These are phyloP conservation scores for Arctopsyche grandis DNA, from an alignment of 1,140 invertebrate species.

Conservation along the genomic window DNA sequence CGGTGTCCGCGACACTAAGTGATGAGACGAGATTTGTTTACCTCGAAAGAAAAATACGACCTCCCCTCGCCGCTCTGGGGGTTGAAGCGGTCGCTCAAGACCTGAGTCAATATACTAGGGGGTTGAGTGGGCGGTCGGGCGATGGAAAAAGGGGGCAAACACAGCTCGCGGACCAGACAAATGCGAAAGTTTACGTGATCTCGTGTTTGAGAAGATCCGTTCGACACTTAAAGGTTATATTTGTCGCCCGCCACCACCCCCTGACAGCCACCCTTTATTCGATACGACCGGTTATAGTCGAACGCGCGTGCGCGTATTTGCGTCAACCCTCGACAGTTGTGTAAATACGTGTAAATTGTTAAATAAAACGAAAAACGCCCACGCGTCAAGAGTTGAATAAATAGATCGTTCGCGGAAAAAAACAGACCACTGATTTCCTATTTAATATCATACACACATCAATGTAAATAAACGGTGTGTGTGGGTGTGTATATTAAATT, in stretches of 20 bases:
- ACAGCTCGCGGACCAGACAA: slow-evolving; percentile 25
- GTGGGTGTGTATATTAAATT: too few relatives aligned
- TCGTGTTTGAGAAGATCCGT: slow-evolving; percentile 30
- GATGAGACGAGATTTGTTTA: slow-evolving; percentile 55
- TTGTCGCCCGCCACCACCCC: neutral
- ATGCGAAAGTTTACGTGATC: slow-evolving; percentile 41
- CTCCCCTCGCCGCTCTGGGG: neutral
- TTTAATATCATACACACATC: too few relatives aligned
- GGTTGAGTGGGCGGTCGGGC: neutral
- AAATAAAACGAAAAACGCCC: too few relatives aligned
- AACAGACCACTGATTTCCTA: too few relatives aligned
- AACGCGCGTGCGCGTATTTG: slow-evolving; percentile 2
- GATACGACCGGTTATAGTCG: neutral
- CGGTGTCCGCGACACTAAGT: slow-evolving; percentile 46
- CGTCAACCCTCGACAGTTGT: too few relatives aligned
- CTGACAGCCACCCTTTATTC: neutral
- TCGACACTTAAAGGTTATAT: slow-evolving; percentile 23
- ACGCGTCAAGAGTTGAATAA: too few relatives aligned
- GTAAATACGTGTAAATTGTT: too few relatives aligned
- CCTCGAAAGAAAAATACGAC: slow-evolving; percentile 53
- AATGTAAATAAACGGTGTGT: too few relatives aligned
- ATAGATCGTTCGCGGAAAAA: too few relatives aligned
- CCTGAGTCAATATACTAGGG: slow-evolving; percentile 26
- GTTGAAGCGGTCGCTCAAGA: neutral
- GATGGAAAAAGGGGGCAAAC: neutral